Evolutionary conservation across 2,888 invertebrate species (phyloP), one percentile per base, ranked within the genome.

Genomic region (Toxonevra muliebris): DNA sequence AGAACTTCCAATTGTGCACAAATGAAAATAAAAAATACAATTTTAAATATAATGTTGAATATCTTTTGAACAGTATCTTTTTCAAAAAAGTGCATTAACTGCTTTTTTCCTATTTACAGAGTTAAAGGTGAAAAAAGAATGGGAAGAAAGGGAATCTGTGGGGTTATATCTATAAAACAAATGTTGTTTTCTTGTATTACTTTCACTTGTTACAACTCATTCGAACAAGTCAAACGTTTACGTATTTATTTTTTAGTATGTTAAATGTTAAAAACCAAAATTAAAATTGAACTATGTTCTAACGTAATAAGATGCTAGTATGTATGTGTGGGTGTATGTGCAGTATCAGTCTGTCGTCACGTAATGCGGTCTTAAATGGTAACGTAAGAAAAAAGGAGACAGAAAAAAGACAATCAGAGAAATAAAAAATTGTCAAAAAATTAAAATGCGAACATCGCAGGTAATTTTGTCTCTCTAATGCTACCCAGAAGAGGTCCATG

Each of bases 321-420:
- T 50, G n/a, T 61, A 43, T 54, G 13, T 17, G 43, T 20, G 61
- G 11, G 20, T 20, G 61, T 19, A 13, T 15, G 53, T 13, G 40
- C 45, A 48, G 52, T 64, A 63, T 69, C 69, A 69, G 69, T 69
- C 69, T 64, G 61, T 43, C 43, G 55, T 69, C 63, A 59, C 69
- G 63, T 59, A 55, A 61, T 60, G n/a, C 55, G 63, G 66, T 66
- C 66, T 59, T 30, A 19, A 43, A 12, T 61, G 41, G 40, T 30
- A 61, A 12, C 17, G 50, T 19, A 13, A 53, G 30, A 53, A 11
- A 15, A 42, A 30, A 11, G 11, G 10, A 50, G 13, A 30, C 13
- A 43, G 17, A 54, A 43, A 13, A 54, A n/a, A 54, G 43, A 43
- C 13, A 63, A 43, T n/a, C 11, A n/a, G n/a, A 42, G n/a, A 54